phyloP scores from a whole-genome alignment of 2,888 invertebrate species.

The Andrena praecox region DNA sequence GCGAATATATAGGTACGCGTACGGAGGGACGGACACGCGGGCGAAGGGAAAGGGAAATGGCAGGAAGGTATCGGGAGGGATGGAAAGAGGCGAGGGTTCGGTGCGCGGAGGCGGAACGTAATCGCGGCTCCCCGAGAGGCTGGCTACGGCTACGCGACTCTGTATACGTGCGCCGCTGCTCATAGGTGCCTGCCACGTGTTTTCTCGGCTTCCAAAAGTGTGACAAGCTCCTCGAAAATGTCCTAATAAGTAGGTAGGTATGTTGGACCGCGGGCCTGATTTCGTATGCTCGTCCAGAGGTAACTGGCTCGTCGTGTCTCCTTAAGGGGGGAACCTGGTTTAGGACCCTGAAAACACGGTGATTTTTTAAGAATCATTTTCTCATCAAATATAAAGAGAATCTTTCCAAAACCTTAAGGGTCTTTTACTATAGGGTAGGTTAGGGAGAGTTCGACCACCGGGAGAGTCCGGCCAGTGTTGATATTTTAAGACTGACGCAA shows the following conservation, averaged over 20 bases:
- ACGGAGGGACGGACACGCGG: constrained; percentile 66
- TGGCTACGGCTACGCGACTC: constrained; percentile 59
- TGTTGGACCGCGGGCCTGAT: too few species aligned
- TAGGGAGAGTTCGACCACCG: too few species aligned
- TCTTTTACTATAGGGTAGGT: too few species aligned
- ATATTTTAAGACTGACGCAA: too few species aligned
- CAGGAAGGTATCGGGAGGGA: constrained; percentile 81
- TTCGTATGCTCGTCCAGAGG: too few species aligned
- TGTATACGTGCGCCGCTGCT: neutral
- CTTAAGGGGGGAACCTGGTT: too few species aligned
- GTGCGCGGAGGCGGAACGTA: constrained; percentile 88
- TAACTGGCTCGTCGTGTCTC: too few species aligned
- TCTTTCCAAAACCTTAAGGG: too few species aligned
- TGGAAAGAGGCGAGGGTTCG: constrained; percentile 84
- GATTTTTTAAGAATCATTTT: too few species aligned
- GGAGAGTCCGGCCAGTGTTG: too few species aligned
- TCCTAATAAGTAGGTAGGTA: neutral
- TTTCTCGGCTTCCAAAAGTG: neutral
- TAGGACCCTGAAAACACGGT: too few species aligned
- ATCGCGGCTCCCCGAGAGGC: constrained; percentile 80
- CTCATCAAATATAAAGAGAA: too few species aligned
- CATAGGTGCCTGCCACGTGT: neutral
- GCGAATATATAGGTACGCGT: constrained; percentile 54
- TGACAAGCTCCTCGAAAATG: neutral
- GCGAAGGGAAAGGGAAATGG: constrained; percentile 72